A percentile compares a stretch with the other conserved stretches of the same genome.
phyloP scores from a whole-genome alignment of 2,797 vertebrate species.

The Columba guinea region DNA sequence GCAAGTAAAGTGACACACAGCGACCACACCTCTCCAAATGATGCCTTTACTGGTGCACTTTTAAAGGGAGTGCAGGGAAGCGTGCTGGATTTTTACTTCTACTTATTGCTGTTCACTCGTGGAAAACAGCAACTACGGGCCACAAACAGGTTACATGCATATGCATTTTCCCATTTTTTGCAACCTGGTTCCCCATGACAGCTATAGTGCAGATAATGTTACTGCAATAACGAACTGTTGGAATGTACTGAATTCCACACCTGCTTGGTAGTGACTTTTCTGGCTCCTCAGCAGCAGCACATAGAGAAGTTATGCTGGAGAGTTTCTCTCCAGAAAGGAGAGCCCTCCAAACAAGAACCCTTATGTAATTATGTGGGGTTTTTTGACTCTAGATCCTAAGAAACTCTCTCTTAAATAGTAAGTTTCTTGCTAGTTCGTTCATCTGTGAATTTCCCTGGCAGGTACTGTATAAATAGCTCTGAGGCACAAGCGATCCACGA shows the following conservation, averaged over 20 bases:
- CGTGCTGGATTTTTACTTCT: background rate
- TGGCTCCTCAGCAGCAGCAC: background rate
- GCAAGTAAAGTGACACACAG: background rate
- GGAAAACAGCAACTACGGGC: background rate
- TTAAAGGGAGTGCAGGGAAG: background rate
- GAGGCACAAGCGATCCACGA: constrained; percentile 53
- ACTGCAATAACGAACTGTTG: background rate
- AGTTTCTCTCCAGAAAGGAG: background rate
- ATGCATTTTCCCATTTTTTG: background rate
- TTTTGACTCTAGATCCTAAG: constrained; percentile 5
- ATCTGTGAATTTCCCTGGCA: constrained; percentile 67
- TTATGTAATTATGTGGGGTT: constrained; percentile 20
- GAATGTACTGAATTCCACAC: background rate
- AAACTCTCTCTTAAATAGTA: constrained; percentile 27
- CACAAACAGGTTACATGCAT: background rate
- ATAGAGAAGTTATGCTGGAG: background rate
- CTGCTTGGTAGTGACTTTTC: background rate
- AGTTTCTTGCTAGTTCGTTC: constrained; percentile 26
- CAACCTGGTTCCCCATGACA: background rate
- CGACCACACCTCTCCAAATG: fast-evolving
- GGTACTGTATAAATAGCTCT: constrained; percentile 70
- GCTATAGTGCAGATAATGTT: background rate
- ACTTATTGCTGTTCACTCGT: background rate
- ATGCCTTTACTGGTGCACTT: background rate
- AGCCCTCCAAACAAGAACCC: background rate